Percentiles rank a stretch among this genome's conserved stretches.
These are phyloP conservation scores for Serinus canaria DNA, from an alignment of 2,113 vertebrate genomes.

Conservation along the genomic window DNA sequence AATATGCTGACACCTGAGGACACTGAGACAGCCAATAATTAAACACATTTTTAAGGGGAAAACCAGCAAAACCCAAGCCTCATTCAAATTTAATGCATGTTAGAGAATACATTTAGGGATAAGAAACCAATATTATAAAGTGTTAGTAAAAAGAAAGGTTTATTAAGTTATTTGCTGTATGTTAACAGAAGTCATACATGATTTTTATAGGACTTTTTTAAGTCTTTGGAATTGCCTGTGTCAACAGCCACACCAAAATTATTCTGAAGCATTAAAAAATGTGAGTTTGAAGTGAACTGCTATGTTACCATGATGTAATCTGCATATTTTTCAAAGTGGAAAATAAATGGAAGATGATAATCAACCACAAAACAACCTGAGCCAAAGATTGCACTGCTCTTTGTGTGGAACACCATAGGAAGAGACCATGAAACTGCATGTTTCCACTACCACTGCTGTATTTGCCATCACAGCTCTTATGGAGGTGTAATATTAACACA, in stretches of 20 bases:
- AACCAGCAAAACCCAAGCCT: not conserved
- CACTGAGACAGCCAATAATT: not conserved
- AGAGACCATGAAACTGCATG: not conserved
- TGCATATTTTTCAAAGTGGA: not conserved
- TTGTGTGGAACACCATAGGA: not conserved
- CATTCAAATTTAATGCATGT: not conserved
- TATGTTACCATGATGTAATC: not conserved
- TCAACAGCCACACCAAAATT: not conserved
- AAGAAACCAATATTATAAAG: not conserved
- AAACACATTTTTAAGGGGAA: not conserved
- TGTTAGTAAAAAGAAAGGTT: not conserved
- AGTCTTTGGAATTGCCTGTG: not conserved
- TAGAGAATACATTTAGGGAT: not conserved
- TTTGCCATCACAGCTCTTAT: not conserved
- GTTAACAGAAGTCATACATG: not conserved
- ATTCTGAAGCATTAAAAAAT: not conserved
- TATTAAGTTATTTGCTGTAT: not conserved
- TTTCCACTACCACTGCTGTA: not conserved
- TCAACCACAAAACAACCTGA: not conserved
- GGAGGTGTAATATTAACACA: not conserved
- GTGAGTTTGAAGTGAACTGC: not conserved
- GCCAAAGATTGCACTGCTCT: not conserved
- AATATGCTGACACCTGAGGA: not conserved
- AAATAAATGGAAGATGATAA: not conserved
- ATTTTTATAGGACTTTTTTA: not conserved